Conservation (phyloP, 2,113 vertebrate species). For the Heterotilapia buettikoferi region DNA sequence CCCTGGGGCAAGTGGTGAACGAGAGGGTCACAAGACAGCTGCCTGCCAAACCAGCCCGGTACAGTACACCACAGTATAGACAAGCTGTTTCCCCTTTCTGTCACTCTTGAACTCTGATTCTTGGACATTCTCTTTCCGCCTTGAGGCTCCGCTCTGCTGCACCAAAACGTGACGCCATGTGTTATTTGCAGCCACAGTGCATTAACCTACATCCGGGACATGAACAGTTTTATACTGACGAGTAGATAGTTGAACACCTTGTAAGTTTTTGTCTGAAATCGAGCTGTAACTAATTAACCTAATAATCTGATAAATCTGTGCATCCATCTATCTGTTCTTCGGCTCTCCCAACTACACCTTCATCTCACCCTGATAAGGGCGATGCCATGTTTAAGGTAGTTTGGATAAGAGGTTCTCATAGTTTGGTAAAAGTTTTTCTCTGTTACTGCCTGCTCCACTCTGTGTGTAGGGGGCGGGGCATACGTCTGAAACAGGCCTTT, state of each 20-base stretch:
- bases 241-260: neutral
- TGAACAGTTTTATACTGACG: neutral
- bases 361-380: neutral
- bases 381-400: neutral
- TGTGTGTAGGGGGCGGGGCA: neutral
- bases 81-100: neutral
- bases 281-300: neutral
- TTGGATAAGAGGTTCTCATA: neutral
- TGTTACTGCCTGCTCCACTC: neutral
- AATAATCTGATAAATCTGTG: neutral
- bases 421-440: neutral
- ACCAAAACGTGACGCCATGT: neutral
- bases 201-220: neutral
- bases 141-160: neutral
- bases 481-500: neutral
- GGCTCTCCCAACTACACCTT: rapidly evolving
- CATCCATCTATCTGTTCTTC: neutral
- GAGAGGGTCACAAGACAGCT: slow-evolving; percentile 26
- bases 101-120: neutral
- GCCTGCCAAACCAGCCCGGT: neutral
- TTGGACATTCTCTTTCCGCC: neutral
- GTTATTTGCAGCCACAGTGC: neutral
- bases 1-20: neutral
- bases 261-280: neutral
- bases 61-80: neutral